These are phyloP conservation scores for Cherax destructor DNA, from an alignment of 1,140 invertebrate genomes.

Conservation along the genomic window DNA sequence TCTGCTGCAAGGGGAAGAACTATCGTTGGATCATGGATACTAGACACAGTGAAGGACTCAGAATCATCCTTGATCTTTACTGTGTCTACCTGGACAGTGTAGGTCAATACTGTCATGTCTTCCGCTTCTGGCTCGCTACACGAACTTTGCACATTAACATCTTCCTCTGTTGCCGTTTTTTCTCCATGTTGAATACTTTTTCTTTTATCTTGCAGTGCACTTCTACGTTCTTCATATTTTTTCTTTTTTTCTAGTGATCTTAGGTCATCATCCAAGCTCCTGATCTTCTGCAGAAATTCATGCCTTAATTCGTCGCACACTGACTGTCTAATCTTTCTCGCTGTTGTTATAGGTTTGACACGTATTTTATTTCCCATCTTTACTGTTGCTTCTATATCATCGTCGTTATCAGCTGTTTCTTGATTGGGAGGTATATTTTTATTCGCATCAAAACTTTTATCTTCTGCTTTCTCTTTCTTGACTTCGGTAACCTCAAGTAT, in stretches of 20 bases:
- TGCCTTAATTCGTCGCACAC: conserved; percentile 3
- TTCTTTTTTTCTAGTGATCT: not conserved
- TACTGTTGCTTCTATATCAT: not conserved
- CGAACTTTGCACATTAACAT: not conserved
- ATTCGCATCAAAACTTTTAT: not conserved
- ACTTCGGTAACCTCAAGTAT: conserved; percentile 48
- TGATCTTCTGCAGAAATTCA: conserved; percentile 26
- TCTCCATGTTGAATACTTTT: not conserved
- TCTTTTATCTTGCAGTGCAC: too few species aligned
- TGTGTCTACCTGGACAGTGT: conserved; percentile 14
- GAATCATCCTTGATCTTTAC: not conserved
- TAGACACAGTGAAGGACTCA: not conserved
- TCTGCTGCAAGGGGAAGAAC: not conserved
- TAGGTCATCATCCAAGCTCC: not conserved
- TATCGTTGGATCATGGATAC: not conserved
- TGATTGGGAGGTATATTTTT: not conserved
- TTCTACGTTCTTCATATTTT: not conserved
- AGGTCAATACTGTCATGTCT: not conserved
- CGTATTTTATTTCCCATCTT: not conserved
- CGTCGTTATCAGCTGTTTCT: not conserved
- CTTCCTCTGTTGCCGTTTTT: not conserved
- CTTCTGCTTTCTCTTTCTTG: conserved; percentile 1
- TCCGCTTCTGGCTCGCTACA: not conserved
- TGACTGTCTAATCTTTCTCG: not conserved
- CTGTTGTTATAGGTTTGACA: not conserved